phyloP scores from a whole-genome alignment of 2,113 vertebrate species.

The Tragelaphus buxtoni region DNA sequence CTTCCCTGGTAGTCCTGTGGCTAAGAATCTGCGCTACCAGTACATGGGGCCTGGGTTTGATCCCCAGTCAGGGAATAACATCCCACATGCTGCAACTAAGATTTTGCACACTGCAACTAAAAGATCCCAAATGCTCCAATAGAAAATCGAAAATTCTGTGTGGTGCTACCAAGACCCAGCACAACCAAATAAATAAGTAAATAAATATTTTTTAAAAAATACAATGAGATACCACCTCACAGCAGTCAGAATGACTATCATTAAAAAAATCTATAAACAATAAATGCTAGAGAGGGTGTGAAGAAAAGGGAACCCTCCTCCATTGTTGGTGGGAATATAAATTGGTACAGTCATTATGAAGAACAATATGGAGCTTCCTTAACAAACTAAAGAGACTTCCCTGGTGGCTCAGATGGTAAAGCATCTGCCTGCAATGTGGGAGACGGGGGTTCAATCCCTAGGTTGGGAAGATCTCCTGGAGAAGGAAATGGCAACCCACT shows the following conservation, averaged over 20 bases:
- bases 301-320: background rate
- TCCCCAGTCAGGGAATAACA: background rate
- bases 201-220: background rate
- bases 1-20: background rate
- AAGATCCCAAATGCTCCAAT: background rate
- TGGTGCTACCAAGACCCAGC: background rate
- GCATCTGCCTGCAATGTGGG: background rate
- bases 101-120: background rate
- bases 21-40: background rate
- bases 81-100: background rate
- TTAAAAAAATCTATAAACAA: background rate
- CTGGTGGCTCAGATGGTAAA: background rate
- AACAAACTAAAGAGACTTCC: background rate
- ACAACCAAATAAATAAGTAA: background rate
- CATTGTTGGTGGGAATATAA: background rate
- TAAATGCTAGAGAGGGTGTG: background rate
- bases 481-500: too few species aligned
- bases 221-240: background rate
- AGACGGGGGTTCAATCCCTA: background rate
- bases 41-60: background rate
- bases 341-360: background rate
- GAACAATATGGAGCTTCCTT: background rate
- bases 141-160: background rate
- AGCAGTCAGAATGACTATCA: background rate
- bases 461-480: too few species aligned